These are phyloP conservation scores for Caenorhabditis drosophilae DNA, from an alignment of 2,888 invertebrate species.

Conservation along the genomic window DNA sequence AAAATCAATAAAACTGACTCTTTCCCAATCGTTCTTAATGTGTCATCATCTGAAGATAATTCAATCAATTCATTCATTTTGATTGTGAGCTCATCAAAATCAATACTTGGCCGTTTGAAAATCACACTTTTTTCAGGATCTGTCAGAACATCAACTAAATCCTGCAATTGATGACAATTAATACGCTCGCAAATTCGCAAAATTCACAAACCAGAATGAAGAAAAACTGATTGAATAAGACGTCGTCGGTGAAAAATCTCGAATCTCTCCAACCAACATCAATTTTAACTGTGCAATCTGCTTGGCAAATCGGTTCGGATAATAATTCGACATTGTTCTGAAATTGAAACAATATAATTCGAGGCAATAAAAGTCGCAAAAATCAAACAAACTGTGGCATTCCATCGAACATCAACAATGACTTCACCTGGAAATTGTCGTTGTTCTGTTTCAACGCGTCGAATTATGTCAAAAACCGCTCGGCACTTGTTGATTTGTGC, in stretches of 20 bases:
- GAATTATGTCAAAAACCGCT: constrained; percentile 14
- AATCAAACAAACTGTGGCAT: too few relatives aligned
- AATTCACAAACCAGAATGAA: constrained; percentile 18
- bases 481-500: constrained; percentile 16
- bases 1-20: background rate
- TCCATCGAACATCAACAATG: constrained; percentile 23
- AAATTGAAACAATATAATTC: too few relatives aligned
- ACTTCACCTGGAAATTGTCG: constrained; percentile 17
- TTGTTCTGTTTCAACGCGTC: constrained; percentile 5
- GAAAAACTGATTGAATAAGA: constrained; percentile 20
- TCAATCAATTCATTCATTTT: constrained; percentile 22
- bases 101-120: constrained; percentile 3
- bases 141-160: constrained; percentile 19
- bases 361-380: too few relatives aligned
- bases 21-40: constrained; percentile 17
- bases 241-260: constrained; percentile 18
- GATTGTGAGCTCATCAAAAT: constrained; percentile 17
- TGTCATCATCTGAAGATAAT: constrained; percentile 17
- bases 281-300: constrained; percentile 27
- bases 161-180: background rate
- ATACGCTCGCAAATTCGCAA: constrained; percentile 11
- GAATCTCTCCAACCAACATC: constrained; percentile 32
- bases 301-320: constrained; percentile 15
- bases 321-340: constrained; percentile 12
- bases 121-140: constrained; percentile 25